These are phyloP conservation scores for Sicus ferrugineus DNA, from an alignment of 2,888 invertebrate species.

Conservation along the genomic window DNA sequence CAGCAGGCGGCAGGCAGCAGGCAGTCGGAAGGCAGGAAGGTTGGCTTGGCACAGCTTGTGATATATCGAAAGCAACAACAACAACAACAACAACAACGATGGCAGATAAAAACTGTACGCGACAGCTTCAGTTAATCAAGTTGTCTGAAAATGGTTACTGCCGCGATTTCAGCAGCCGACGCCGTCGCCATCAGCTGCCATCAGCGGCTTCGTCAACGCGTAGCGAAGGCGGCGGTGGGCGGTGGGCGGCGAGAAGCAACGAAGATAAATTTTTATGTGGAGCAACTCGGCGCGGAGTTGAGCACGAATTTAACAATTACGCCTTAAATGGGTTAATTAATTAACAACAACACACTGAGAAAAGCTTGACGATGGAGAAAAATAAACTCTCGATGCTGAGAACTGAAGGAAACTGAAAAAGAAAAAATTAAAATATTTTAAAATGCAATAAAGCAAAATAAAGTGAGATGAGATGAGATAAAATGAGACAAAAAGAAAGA, in stretches of 20 bases:
- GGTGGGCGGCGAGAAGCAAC: not conserved
- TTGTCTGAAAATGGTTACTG: constrained; percentile 44
- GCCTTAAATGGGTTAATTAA: constrained; percentile 41
- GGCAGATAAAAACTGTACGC: constrained; percentile 15
- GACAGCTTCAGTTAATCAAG: constrained; percentile 41
- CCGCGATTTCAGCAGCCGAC: not conserved
- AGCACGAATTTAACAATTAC: constrained; percentile 40
- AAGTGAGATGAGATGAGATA: not conserved
- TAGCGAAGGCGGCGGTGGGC: not conserved
- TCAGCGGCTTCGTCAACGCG: not conserved
- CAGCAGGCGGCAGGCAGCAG: no score
- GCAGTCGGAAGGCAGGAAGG: not conserved
- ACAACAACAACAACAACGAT: constrained; percentile 18
- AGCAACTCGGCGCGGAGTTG: constrained; percentile 23
- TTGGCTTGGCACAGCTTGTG: not conserved
- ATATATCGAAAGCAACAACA: constrained; percentile 19
- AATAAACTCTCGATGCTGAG: no score
- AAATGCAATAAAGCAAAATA: not conserved
- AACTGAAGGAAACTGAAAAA: no score
- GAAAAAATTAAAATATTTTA: no score
- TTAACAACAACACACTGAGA: constrained; percentile 29
- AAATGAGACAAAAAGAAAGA: no score
- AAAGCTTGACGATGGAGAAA: not conserved
- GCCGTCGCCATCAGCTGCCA: not conserved
- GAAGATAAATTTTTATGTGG: constrained; percentile 35